A percentile compares a stretch with the other conserved stretches of the same genome.
phyloP scores from a whole-genome alignment of 2,797 vertebrate genomes.

The Kryptolebias ocellatus region DNA sequence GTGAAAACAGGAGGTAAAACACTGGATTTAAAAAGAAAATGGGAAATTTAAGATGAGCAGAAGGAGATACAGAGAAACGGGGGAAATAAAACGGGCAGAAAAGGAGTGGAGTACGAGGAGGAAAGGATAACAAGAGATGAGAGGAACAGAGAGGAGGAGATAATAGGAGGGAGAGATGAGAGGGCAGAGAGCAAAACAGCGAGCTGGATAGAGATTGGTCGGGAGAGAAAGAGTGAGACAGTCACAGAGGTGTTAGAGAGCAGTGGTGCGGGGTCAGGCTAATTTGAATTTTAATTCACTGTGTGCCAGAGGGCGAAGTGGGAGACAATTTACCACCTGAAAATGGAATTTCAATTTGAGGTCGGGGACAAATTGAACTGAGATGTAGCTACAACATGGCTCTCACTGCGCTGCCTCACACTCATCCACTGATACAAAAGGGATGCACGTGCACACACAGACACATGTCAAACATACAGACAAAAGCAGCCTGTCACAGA shows the following conservation, averaged over 20 bases:
- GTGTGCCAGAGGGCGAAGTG: slow-evolving; percentile 83
- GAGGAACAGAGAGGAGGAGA: slow-evolving; percentile 70
- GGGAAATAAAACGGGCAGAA: slow-evolving; percentile 42
- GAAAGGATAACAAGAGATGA: slow-evolving; percentile 72
- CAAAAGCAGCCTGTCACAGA: slow-evolving; percentile 19
- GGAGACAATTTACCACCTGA: slow-evolving; percentile 83
- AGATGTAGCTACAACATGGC: slow-evolving; percentile 82
- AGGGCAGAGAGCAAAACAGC: slow-evolving; percentile 70
- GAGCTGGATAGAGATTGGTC: slow-evolving; percentile 54
- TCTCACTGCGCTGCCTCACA: slow-evolving; percentile 44
- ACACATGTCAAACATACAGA: slow-evolving; percentile 28
- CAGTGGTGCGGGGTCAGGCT: slow-evolving; percentile 78
- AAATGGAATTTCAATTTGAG: slow-evolving; percentile 85
- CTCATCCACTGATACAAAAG: slow-evolving; percentile 15
- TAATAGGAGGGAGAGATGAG: slow-evolving; percentile 73
- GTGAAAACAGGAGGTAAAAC: slow-evolving; percentile 15
- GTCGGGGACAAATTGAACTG: slow-evolving; percentile 82
- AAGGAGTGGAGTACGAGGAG: slow-evolving; percentile 38
- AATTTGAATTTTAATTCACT: slow-evolving; percentile 84
- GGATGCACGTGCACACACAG: slow-evolving; percentile 14
- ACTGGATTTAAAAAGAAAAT: slow-evolving; percentile 27
- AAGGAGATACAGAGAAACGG: slow-evolving; percentile 36
- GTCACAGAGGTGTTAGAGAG: slow-evolving; percentile 72
- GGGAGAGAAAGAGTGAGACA: slow-evolving; percentile 50
- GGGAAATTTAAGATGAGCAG: slow-evolving; percentile 34